These are phyloP conservation scores for Therioaphis trifolii DNA, from an alignment of 2,888 invertebrate genomes.

Conservation along the genomic window DNA sequence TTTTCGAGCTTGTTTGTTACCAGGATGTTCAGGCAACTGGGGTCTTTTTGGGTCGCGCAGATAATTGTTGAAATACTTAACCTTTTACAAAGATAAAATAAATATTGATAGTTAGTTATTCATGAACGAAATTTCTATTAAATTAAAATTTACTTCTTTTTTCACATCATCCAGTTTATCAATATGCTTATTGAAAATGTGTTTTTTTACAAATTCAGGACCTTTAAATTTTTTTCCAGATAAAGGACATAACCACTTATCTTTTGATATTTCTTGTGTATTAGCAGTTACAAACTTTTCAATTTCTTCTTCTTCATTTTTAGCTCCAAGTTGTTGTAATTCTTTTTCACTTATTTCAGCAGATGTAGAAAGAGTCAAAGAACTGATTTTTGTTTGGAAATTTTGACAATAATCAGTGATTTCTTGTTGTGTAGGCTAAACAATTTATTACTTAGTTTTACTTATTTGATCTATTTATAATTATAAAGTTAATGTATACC, in stretches of 20 bases:
- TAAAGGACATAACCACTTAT: slow-evolving; percentile 98
- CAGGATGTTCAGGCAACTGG: slow-evolving; percentile 87
- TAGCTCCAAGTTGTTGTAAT: slow-evolving; percentile 84
- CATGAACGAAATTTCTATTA: background rate
- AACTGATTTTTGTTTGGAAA: slow-evolving; percentile 92
- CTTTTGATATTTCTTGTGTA: slow-evolving; percentile 95
- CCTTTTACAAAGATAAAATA: slow-evolving; percentile 68
- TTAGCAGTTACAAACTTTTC: slow-evolving; percentile 96
- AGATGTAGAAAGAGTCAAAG: slow-evolving; percentile 84
- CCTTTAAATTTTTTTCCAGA: slow-evolving; percentile 99
- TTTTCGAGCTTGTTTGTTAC: slow-evolving; percentile 72
- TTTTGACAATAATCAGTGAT: slow-evolving; percentile 80
- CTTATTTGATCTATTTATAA: background rate
- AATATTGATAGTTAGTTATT: background rate
- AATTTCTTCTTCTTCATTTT: slow-evolving; percentile 81
- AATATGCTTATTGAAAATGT: slow-evolving; percentile 95
- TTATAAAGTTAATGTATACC: slow-evolving; percentile 69
- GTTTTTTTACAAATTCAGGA: slow-evolving; percentile 97
- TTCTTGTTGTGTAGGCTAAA: slow-evolving; percentile 77
- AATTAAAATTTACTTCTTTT: slow-evolving; percentile 77
- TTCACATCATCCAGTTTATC: slow-evolving; percentile 98
- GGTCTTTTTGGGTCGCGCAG: slow-evolving; percentile 92
- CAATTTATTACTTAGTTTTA: slow-evolving; percentile 60
- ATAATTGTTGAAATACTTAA: slow-evolving; percentile 98
- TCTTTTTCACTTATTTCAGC: slow-evolving; percentile 79